These are phyloP conservation scores for Apamea monoglypha DNA, from an alignment of 2,888 invertebrate species.

Conservation along the genomic window DNA sequence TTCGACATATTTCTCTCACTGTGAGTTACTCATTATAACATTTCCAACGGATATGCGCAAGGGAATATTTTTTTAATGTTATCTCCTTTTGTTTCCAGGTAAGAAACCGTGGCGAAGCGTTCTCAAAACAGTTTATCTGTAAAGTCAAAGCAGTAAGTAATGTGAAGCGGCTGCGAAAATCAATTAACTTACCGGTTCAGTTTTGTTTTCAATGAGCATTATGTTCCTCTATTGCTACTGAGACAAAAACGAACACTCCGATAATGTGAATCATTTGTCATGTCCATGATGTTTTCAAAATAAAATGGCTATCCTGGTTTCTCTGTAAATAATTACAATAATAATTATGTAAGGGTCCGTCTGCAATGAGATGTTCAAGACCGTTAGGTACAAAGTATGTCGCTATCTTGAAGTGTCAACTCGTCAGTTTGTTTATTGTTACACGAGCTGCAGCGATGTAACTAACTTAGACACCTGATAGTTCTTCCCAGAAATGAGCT, in stretches of 20 bases:
- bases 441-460: constrained; percentile 20
- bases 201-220: constrained; percentile 10
- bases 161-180: constrained; percentile 17
- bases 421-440: constrained; percentile 8
- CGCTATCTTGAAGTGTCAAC: constrained; percentile 1
- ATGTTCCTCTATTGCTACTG: neutral
- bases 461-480: constrained; percentile 60
- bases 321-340: neutral
- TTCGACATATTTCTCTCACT: neutral
- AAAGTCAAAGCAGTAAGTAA: constrained; percentile 35
- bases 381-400: neutral
- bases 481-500: constrained; percentile 60
- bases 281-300: neutral
- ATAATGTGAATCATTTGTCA: neutral
- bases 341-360: neutral
- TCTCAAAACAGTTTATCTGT: constrained; percentile 50
- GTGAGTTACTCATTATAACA: neutral
- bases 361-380: neutral
- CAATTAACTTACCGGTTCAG: neutral
- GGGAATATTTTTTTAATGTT: constrained; percentile 15
- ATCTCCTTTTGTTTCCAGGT: constrained; percentile 57
- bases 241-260: neutral
- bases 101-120: constrained; percentile 32
- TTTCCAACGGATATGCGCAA: neutral
- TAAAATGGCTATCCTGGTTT: neutral